Evolutionary conservation across 2,113 vertebrate genomes (phyloP), one percentile per base, ranked within the genome.

Genomic region (Tursiops truncatus): DNA sequence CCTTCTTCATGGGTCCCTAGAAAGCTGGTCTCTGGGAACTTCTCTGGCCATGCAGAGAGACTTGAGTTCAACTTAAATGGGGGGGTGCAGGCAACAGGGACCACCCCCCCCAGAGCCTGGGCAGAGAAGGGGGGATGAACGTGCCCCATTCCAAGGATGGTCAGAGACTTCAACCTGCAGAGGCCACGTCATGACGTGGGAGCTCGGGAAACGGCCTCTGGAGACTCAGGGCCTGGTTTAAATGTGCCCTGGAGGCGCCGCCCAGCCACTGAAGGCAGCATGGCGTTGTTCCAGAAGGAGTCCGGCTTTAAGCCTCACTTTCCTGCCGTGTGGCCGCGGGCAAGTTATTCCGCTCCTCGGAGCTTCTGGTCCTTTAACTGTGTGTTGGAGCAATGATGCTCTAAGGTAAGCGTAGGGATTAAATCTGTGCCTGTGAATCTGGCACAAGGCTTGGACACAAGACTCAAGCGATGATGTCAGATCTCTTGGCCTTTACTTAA

Each of bases 111-210:
- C 15, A 1, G 63, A 33, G 60, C 47, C 38, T 38, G 41, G 70
- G 25, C 53, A 21, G 36, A 41, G 33, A 62, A 13, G 50, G 12
- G 20, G 56, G 12, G 4, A 3, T 0, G 20, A 60, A 11, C 1
- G 0, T 1, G 20, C 13, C 38, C 28, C 2, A 5, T 6, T 38
- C 50, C 25, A 60, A 62, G 38, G 36, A 9, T 0, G 3, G 23
- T 44, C 63, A 50, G 79, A 88, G 28, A 7, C 74, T 36, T 31
- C 14, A 6, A 25, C 17, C 15, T 44, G 5, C 10, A 73, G 38
- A 44, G 65, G 53, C 44, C 33, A 71, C 7, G 6, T 5, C 7
- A 44, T 0, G 50, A 38, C 0, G 20, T 28, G 65, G 73, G 9
- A 38, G 81, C 28, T 50, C 5, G 3, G 25, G 28, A 65, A 77